Conservation (phyloP, 30 jellyfish, hydroid and myxozoan genomes). For the Cassiopea andromeda region DNA sequence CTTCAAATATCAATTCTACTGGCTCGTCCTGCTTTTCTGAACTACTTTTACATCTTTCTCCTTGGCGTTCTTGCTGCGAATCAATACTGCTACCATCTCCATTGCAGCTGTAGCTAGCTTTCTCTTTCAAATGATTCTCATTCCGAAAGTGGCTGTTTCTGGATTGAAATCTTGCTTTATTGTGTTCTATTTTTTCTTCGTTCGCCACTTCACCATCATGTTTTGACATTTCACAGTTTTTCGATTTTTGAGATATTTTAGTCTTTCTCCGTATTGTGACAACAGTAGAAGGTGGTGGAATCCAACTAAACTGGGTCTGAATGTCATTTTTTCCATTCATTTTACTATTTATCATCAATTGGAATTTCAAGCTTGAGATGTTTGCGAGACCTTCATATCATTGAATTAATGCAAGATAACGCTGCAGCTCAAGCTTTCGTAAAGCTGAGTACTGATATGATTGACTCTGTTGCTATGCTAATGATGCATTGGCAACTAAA, state of each 20-base stretch:
- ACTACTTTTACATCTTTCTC: not conserved
- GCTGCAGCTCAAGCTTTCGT: too few relatives aligned
- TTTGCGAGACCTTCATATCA: not conserved
- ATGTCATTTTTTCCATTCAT: conserved; percentile 9
- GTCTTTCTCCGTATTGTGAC: not conserved
- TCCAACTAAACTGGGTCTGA: conserved; percentile 6
- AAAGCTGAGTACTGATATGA: too few relatives aligned
- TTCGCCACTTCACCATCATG: not conserved
- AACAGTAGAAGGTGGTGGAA: conserved; percentile 30
- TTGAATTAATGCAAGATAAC: not conserved
- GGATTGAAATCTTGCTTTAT: not conserved
- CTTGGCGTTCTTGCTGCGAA: not conserved
- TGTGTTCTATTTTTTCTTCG: not conserved
- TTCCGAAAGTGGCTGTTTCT: not conserved
- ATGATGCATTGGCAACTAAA: too few relatives aligned
- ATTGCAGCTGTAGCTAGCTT: not conserved
- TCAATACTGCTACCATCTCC: not conserved
- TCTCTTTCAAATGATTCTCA: not conserved
- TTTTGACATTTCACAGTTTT: not conserved
- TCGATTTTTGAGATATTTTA: not conserved
- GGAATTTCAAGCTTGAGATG: not conserved
- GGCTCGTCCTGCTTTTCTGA: not conserved
- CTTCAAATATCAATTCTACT: not conserved
- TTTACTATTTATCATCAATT: not conserved
- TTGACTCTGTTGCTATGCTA: too few relatives aligned